A percentile compares a stretch with the other conserved stretches of the same genome.
phyloP scores from a whole-genome alignment of 1,140 invertebrate species.

The Brachionus paranguensis region DNA sequence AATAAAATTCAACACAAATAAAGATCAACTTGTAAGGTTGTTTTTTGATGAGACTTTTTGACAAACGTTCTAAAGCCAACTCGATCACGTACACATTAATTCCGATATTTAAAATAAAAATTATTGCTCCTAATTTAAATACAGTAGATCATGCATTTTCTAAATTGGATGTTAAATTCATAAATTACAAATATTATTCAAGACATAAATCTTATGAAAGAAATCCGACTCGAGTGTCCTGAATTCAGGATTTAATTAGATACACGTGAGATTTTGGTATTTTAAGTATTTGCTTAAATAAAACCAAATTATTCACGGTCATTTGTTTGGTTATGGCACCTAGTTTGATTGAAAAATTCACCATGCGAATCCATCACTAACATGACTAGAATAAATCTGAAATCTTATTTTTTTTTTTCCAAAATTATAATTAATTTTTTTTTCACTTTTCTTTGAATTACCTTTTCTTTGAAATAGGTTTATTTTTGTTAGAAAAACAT shows the following conservation, averaged over 20 bases:
- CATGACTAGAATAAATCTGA: background rate
- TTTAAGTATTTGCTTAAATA: background rate
- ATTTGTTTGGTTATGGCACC: background rate
- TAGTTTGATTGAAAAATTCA: background rate
- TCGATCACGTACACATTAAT: background rate
- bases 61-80: background rate
- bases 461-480: background rate
- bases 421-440: background rate
- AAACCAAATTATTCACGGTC: background rate
- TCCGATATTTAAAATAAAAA: background rate
- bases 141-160: constrained; percentile 1
- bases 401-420: background rate
- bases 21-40: background rate
- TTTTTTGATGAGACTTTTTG: background rate
- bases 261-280: background rate
- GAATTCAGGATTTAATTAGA: background rate
- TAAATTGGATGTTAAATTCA: background rate
- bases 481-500: background rate
- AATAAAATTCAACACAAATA: background rate
- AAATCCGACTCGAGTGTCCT: background rate
- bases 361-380: background rate
- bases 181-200: background rate
- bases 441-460: background rate
- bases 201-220: background rate
- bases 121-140: background rate